Evolutionary conservation across 2,888 invertebrate species (phyloP), one percentile per base, ranked within the genome.

Genomic region (Metopia argyrocephala): DNA sequence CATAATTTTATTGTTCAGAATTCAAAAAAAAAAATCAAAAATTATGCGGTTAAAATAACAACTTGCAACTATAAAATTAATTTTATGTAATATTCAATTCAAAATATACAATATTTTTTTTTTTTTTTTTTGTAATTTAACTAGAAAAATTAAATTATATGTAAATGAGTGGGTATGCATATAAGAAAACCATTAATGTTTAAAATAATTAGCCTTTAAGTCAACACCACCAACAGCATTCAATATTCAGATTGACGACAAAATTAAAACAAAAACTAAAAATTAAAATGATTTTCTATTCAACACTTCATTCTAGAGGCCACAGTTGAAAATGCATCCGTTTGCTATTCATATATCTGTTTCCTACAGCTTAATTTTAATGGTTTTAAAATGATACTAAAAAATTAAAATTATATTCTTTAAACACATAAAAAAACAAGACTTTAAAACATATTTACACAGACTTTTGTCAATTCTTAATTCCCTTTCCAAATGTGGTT

Each of bases 281-380:
- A n/a, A n/a, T n/a, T n/a, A n/a, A n/a, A n/a, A n/a, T n/a, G n/a
- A n/a, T n/a, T n/a, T n/a, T n/a, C n/a, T 61, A 61, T 66, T 71
- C 31, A 71, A 45, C 46, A 62, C 66, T 38, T 9, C 38, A 15
- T 38, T 38, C 15, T 75, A 68, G 66, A 75, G 79, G 76, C 65
- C 76, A 73, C 61, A 48, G 46, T 12, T 0, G 27, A 57, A 68
- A 76, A 80, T 69, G 76, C 80, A 81, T 74, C 73, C 73, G 69
- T 69, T 74, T 64, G 25, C 57, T 73, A 46, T 12, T n/a, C 23
- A 2, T 23, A 5, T 48, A n/a, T 21, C 18, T 57, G 20, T 62
- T 62, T n/a, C 38, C 61, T 54, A n/a, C 4, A 57, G 12, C 21
- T 62, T 65, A 9, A 25, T 38, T 23, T 48, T 62, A 38, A 9